A percentile compares a stretch with the other conserved stretches of the same genome.
Evolutionary conservation across 2,888 invertebrate genomes (phyloP).

Genomic region (Mimumesa dahlbomi): DNA sequence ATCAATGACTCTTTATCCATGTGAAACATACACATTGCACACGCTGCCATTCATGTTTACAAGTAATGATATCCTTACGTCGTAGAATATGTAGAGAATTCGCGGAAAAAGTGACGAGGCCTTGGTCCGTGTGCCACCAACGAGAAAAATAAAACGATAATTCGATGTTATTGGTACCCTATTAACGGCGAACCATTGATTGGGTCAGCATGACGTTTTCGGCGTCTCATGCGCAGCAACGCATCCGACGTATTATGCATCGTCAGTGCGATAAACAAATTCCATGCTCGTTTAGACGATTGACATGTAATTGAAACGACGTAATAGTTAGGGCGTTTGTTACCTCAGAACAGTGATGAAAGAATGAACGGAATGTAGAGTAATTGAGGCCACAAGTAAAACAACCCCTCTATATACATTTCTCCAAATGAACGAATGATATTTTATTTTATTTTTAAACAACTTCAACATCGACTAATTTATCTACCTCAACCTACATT

Average conservation of each 20-base stretch:
- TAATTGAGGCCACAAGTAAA: too few species aligned
- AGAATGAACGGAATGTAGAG: too few species aligned
- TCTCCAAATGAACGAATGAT: too few species aligned
- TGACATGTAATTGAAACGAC: slow-evolving; percentile 59
- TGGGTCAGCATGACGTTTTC: slow-evolving; percentile 58
- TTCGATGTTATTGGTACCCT: slow-evolving; percentile 61
- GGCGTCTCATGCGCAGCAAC: slow-evolving; percentile 57
- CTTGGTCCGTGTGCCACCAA: slow-evolving; percentile 14
- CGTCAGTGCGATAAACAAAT: slow-evolving; percentile 64
- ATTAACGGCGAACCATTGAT: slow-evolving; percentile 50
- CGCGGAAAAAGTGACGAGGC: slow-evolving; percentile 23
- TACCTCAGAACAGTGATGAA: slow-evolving; percentile 8
- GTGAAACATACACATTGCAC: too few species aligned
- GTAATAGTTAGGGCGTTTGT: slow-evolving; percentile 25
- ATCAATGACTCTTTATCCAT: too few species aligned
- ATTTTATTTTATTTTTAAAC: too few species aligned
- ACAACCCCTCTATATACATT: too few species aligned
- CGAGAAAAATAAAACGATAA: slow-evolving; percentile 62
- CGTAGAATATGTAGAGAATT: slow-evolving; percentile 10
- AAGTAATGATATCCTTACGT: not conserved
- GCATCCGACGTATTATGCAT: slow-evolving; percentile 37
- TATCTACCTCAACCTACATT: too few species aligned
- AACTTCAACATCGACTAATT: too few species aligned
- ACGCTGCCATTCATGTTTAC: too few species aligned
- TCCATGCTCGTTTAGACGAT: slow-evolving; percentile 66